phyloP scores from a whole-genome alignment of 2,888 invertebrate species.

The Phalangium opilio region DNA sequence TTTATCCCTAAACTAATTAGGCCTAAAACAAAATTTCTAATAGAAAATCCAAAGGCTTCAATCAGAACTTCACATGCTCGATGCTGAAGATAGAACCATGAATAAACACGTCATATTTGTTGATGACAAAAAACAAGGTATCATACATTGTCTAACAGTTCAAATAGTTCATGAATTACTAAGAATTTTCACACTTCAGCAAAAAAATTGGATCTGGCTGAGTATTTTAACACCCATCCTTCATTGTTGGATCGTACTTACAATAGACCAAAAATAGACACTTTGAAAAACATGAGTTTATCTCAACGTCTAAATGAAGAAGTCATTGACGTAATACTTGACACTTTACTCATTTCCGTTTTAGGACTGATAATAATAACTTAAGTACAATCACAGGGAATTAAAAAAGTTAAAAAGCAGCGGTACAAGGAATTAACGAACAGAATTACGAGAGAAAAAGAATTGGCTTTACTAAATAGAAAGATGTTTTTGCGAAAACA shows the following conservation, averaged over 20 bases:
- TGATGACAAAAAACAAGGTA: constrained; percentile 43
- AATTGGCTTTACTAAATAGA: constrained; percentile 55
- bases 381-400: constrained; percentile 37
- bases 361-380: too few species aligned
- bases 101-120: constrained; percentile 71
- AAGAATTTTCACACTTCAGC: constrained; percentile 28
- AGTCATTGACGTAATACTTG: constrained; percentile 26
- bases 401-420: constrained; percentile 44
- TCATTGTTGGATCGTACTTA: constrained; percentile 48
- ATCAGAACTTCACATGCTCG: constrained; percentile 64
- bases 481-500: constrained; percentile 46
- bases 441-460: constrained; percentile 57
- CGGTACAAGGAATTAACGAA: constrained; percentile 57
- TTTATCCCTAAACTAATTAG: neutral
- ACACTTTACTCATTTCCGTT: too few species aligned
- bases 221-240: constrained; percentile 58
- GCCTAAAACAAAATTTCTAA: constrained; percentile 8
- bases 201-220: constrained; percentile 48
- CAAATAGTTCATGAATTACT: too few species aligned
- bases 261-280: constrained; percentile 48
- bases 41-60: constrained; percentile 55
- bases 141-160: too few species aligned
- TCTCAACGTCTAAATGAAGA: constrained; percentile 24
- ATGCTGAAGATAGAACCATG: constrained; percentile 43
- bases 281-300: constrained; percentile 23